Evolutionary conservation across 2,113 vertebrate species (phyloP).

Genomic region (Myotis davidii): DNA sequence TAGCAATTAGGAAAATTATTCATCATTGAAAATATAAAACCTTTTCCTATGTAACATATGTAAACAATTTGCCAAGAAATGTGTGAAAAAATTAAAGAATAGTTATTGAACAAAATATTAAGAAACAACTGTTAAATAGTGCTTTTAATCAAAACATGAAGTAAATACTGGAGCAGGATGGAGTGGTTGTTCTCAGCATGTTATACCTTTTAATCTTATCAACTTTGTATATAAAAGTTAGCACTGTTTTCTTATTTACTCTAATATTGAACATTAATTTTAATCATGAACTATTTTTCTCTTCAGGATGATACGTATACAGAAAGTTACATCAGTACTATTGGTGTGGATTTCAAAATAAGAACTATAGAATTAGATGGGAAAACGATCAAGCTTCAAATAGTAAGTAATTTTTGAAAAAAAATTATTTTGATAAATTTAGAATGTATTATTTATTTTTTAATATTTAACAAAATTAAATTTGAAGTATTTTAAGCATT

Average conservation of each 20-base stretch:
- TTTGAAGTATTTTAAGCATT: neutral
- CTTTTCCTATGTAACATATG: neutral
- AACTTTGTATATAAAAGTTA: constrained; percentile 26
- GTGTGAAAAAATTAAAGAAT: neutral
- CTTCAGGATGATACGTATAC: constrained; percentile 98
- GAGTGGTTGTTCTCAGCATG: neutral
- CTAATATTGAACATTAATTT: neutral
- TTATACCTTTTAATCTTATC: neutral
- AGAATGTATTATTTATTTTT: neutral
- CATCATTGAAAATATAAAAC: neutral
- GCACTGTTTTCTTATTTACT: neutral
- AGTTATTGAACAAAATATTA: constrained; percentile 1
- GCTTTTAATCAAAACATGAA: constrained; percentile 22
- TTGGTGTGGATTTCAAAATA: constrained; percentile 99
- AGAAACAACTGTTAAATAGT: neutral
- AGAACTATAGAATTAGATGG: constrained; percentile 98
- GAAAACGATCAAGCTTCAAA: constrained; percentile 99
- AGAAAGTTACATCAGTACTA: constrained; percentile 99
- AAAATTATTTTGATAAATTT: constrained; percentile 54
- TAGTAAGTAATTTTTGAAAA: constrained; percentile 89
- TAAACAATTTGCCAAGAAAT: constrained; percentile 44
- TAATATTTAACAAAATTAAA: neutral
- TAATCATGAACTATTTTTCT: constrained; percentile 56
- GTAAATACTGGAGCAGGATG: neutral
- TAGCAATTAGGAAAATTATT: constrained; percentile 7